phyloP scores from a whole-genome alignment of 1,140 invertebrate species.

The Nasonia giraulti region DNA sequence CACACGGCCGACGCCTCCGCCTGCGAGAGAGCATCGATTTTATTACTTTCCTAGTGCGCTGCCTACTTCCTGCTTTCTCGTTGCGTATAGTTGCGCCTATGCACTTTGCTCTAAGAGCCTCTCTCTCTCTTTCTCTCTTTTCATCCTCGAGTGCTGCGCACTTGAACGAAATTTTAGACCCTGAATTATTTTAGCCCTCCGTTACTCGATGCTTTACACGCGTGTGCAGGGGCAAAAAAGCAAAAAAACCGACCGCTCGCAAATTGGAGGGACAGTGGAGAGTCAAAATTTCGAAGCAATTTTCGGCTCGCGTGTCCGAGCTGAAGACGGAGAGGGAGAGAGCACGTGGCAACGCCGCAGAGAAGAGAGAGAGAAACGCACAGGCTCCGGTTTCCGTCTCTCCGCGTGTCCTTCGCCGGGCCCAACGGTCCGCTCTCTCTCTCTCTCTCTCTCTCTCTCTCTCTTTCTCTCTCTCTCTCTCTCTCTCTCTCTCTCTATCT shows the following conservation, averaged over 20 bases:
- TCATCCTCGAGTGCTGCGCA: no score
- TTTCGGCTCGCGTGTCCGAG: not conserved
- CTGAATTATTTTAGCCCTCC: not conserved
- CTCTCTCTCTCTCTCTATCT: conserved; percentile 11
- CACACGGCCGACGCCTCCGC: not conserved
- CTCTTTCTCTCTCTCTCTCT: conserved; percentile 19
- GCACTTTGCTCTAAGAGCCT: no score
- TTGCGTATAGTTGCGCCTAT: not conserved
- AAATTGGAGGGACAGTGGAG: not conserved
- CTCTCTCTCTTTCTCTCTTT: no score
- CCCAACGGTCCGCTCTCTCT: conserved; percentile 38
- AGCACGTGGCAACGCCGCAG: conserved; percentile 49
- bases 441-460: no score
- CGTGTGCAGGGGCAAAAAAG: not conserved
- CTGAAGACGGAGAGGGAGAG: not conserved
- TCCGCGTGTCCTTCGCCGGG: conserved; percentile 39
- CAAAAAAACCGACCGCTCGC: not conserved
- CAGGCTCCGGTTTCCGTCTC: conserved; percentile 42
- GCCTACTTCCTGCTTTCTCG: not conserved
- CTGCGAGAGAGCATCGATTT: conserved; percentile 37
- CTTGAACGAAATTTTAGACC: not conserved
- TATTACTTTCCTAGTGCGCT: conserved; percentile 19
- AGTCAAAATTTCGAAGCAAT: conserved; percentile 10
- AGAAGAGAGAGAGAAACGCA: not conserved
- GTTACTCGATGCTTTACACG: not conserved